phyloP scores from a whole-genome alignment of 2,888 invertebrate species.

The Erebia aethiops region DNA sequence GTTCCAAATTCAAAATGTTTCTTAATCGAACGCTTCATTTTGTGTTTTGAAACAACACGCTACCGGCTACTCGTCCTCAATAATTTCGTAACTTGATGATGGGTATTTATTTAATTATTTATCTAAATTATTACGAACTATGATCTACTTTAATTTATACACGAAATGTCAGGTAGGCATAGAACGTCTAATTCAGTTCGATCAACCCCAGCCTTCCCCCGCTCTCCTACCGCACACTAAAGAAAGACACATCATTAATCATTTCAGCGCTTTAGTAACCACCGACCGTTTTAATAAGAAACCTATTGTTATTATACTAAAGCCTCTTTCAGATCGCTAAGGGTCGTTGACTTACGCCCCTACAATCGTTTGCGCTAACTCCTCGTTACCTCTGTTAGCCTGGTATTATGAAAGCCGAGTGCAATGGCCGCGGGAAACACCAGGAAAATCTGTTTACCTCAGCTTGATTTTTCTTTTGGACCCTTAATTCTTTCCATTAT shows the following conservation, averaged over 20 bases:
- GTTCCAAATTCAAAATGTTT: constrained; percentile 58
- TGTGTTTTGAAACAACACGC: constrained; percentile 37
- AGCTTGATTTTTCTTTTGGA: constrained; percentile 54
- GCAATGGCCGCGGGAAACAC: constrained; percentile 77
- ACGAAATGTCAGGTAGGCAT: constrained; percentile 63
- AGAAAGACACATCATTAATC: constrained; percentile 68
- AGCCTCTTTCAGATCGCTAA: constrained; percentile 53
- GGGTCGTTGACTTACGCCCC: constrained; percentile 50
- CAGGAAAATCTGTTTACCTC: constrained; percentile 61
- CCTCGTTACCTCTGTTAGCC: constrained; percentile 74
- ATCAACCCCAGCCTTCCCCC: constrained; percentile 63
- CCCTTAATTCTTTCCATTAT: constrained; percentile 52
- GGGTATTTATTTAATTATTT: neutral
- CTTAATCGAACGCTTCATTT: constrained; percentile 44
- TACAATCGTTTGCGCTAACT: constrained; percentile 48
- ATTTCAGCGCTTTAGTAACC: constrained; percentile 60
- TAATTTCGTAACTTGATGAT: constrained; percentile 9
- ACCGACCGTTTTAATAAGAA: constrained; percentile 52
- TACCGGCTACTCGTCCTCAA: constrained; percentile 10
- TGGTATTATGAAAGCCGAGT: constrained; percentile 78
- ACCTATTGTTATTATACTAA: constrained; percentile 55
- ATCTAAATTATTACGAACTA: constrained; percentile 13
- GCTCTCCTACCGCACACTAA: constrained; percentile 56
- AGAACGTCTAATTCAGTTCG: constrained; percentile 77
- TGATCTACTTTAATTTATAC: constrained; percentile 44